These are phyloP conservation scores for Agriopis leucophaearia DNA, from an alignment of 2,888 invertebrate species.

Conservation along the genomic window DNA sequence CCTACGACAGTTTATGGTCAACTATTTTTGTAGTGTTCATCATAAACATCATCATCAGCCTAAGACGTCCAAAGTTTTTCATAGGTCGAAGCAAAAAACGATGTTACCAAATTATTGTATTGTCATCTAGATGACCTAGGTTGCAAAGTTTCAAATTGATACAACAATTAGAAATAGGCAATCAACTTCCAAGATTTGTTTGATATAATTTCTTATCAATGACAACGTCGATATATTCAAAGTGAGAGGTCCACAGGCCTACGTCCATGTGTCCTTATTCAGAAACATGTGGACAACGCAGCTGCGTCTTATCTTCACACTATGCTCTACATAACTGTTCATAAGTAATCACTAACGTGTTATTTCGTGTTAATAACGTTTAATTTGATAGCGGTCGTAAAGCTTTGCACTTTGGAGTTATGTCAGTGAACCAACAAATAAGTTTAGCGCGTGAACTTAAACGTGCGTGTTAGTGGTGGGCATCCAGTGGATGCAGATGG, in stretches of 20 bases:
- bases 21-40: no score
- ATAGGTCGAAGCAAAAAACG: no score
- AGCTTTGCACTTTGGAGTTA: constrained; percentile 8
- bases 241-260: constrained; percentile 42
- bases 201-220: neutral
- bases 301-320: constrained; percentile 44
- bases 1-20: no score
- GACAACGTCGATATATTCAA: constrained; percentile 29
- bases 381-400: constrained; percentile 16
- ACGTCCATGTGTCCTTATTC: constrained; percentile 51
- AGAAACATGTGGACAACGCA: constrained; percentile 45
- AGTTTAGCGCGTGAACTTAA: no score
- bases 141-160: no score
- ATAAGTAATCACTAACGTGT: constrained; percentile 21
- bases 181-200: neutral
- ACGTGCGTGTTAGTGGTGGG: no score
- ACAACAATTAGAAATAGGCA: no score
- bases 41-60: no score
- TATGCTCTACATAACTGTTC: constrained; percentile 16
- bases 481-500: no score
- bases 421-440: neutral
- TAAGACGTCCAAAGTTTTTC: no score
- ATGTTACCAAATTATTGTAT: no score
- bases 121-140: no score
- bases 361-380: constrained; percentile 15